Conservation (phyloP, 2,888 invertebrate species). For the Idaea biselata region DNA sequence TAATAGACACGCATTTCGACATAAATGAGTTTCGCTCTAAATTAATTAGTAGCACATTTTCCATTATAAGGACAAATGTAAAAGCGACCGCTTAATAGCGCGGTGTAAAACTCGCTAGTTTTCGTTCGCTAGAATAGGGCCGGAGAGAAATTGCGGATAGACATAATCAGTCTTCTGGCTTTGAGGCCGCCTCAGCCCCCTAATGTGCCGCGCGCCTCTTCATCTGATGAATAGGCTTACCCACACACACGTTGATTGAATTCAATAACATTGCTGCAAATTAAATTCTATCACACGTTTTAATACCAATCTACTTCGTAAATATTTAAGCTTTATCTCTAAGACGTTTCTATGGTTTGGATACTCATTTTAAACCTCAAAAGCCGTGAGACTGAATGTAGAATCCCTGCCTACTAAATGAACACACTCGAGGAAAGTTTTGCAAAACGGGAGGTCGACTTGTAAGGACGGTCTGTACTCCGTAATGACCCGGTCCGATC, state of each 20-base stretch:
- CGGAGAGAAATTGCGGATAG: conserved; percentile 80
- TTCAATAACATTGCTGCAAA: conserved; percentile 47
- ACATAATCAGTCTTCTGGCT: conserved; percentile 81
- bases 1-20: conserved; percentile 79
- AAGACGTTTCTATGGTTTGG: conserved; percentile 23
- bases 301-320: conserved; percentile 14
- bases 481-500: conserved; percentile 77
- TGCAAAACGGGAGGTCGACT: conserved; percentile 64
- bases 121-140: conserved; percentile 79
- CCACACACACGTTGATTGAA: conserved; percentile 56
- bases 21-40: conserved; percentile 80
- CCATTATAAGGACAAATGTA: conserved; percentile 82
- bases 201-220: conserved; percentile 72
- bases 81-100: conserved; percentile 80
- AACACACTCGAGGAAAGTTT: conserved; percentile 60
- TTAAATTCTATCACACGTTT: conserved; percentile 28
- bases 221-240: conserved; percentile 73
- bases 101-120: conserved; percentile 81
- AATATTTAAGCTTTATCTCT: conserved; percentile 24
- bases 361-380: conserved; percentile 40
- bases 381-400: conserved; percentile 26
- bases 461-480: conserved; percentile 70
- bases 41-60: conserved; percentile 81
- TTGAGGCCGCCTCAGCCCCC: conserved; percentile 75
- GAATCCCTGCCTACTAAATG: conserved; percentile 40